A percentile compares a stretch with the other conserved stretches of the same genome.
phyloP scores from a whole-genome alignment of 2,797 vertebrate genomes.

The Coreius guichenoti region DNA sequence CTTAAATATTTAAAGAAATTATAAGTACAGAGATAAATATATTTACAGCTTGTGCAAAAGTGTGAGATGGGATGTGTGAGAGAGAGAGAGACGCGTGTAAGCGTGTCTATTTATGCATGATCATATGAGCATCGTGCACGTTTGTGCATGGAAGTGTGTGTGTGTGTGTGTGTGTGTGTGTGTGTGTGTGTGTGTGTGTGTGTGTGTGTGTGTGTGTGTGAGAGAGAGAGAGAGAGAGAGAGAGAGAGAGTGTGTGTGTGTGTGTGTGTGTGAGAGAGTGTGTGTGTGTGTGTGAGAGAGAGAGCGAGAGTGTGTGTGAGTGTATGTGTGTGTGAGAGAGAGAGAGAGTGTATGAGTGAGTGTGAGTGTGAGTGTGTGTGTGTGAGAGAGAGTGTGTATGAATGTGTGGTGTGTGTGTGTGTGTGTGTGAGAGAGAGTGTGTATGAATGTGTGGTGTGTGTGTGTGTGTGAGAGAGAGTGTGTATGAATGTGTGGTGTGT shows the following conservation, averaged over 20 bases:
- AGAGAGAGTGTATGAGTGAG: neutral
- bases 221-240: neutral
- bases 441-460: neutral
- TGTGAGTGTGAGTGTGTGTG: neutral
- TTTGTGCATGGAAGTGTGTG: neutral
- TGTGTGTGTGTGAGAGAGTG: neutral
- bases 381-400: neutral
- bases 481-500: neutral
- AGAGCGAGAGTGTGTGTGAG: neutral
- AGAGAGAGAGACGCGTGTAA: neutral
- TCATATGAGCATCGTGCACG: neutral
- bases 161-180: neutral
- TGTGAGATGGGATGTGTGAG: constrained; percentile 55
- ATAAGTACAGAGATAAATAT: constrained; percentile 67
- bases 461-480: no score
- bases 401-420: neutral
- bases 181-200: constrained; percentile 15
- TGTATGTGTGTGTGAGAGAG: no score
- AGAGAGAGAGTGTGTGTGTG: neutral
- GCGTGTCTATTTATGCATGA: neutral
- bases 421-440: neutral
- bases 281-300: neutral
- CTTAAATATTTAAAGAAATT: constrained; percentile 71
- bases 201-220: constrained; percentile 1
- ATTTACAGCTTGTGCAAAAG: constrained; percentile 67